Evolutionary conservation across 2,113 vertebrate species (phyloP), one percentile per base, ranked within the genome.

Genomic region (Grallaria varia): DNA sequence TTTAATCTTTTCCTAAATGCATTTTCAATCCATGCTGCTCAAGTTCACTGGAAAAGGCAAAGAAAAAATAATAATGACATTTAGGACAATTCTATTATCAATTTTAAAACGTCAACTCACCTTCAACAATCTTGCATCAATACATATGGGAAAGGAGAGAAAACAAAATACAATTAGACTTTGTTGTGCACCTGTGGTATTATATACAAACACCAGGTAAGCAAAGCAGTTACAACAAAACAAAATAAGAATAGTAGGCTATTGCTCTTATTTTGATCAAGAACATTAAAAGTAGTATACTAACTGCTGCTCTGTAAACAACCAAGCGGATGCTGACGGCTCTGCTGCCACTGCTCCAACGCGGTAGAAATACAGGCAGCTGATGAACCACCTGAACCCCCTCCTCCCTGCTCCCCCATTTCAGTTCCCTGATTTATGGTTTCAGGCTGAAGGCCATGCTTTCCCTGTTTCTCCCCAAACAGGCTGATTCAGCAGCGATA

Each of bases 41-140:
- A 22, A 39, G 56, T 42, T 39, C 2, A 7, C 14, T 52, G 21
- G 16, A 68, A 72, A 75, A 79, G 13, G 52, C 17, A 64, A 39
- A 21, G 5, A 39, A 37, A 68, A 44, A 45, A 14, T 4, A 82
- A 56, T 53, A 25, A 27, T 4, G 33, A 28, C 2, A 2, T n/a
- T 67, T 20, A 67, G 7, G 16, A 52, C 22, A 84, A 89, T 31
- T 75, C 19, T 11, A 9, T 30, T 52, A 72, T 53, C 14, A 56
- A 30, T 40, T 62, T 39, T 28, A 62, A 89, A 88, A 91, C 3
- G 8, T 64, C 28, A 80, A 97, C 98, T 98, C 91, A 98, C 98
- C 98, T 55, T 98, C 98, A 74, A 98, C 97, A 76, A 98, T 97
- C 98, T 98, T 95, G 84, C 52, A 47, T 52, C 78, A 58, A 76